Evolutionary conservation across 1,140 invertebrate genomes (phyloP).

Genomic region (Pogonognathellus flavescens): DNA sequence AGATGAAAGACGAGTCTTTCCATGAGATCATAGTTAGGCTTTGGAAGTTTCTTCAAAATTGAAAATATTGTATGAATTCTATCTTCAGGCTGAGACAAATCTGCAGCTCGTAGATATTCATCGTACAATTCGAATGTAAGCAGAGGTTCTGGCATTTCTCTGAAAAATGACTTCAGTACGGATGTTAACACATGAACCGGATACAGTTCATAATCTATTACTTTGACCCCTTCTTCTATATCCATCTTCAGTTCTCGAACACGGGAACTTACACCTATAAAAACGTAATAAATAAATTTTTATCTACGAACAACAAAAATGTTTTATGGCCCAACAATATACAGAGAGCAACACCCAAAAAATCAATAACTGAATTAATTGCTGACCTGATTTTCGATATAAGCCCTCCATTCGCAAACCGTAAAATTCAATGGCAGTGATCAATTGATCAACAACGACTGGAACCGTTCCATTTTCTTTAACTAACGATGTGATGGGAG

Average conservation of each 20-base stretch:
- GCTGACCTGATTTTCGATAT: slow-evolving; percentile 91
- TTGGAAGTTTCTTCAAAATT: slow-evolving; percentile 90
- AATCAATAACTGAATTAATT: background rate
- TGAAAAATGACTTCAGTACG: slow-evolving; percentile 91
- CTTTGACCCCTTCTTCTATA: slow-evolving; percentile 79
- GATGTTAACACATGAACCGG: slow-evolving; percentile 91
- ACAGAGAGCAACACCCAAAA: slow-evolving; percentile 74
- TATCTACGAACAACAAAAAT: too few species aligned
- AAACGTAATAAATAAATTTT: too few species aligned
- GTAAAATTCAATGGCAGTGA: slow-evolving; percentile 90
- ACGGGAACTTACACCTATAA: slow-evolving; percentile 74
- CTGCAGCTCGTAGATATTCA: slow-evolving; percentile 89
- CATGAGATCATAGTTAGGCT: slow-evolving; percentile 90
- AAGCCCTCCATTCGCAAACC: slow-evolving; percentile 93
- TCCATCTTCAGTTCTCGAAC: slow-evolving; percentile 81
- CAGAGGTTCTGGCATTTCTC: slow-evolving; percentile 88
- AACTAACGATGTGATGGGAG: slow-evolving; percentile 72
- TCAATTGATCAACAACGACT: slow-evolving; percentile 85
- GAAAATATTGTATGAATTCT: slow-evolving; percentile 86
- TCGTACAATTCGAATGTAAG: slow-evolving; percentile 95
- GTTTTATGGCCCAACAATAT: slow-evolving; percentile 70
- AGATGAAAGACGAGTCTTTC: slow-evolving; percentile 94
- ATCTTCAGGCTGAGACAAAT: slow-evolving; percentile 85
- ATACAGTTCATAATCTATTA: slow-evolving; percentile 79
- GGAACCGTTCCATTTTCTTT: slow-evolving; percentile 82